Conservation (phyloP, 2,888 invertebrate species). For the Chrysopilus asiliformis region DNA sequence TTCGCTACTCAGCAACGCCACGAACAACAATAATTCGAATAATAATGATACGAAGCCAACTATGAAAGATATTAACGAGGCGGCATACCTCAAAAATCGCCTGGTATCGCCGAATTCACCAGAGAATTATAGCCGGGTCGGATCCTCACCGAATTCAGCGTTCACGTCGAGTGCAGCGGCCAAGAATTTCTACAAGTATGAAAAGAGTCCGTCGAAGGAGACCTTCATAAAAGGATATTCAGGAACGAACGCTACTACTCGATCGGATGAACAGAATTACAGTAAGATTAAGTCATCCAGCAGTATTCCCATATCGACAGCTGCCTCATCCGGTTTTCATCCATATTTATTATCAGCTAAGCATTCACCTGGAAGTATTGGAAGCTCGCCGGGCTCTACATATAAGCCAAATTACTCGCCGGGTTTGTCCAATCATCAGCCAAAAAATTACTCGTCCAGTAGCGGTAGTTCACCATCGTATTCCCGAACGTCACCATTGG, state of each 20-base stretch:
- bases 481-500: slow-evolving; percentile 2
- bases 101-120: slow-evolving; percentile 36
- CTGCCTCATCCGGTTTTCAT: slow-evolving; percentile 15
- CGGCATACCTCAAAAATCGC: slow-evolving; percentile 26
- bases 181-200: slow-evolving; percentile 9
- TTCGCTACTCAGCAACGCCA: slow-evolving; percentile 54
- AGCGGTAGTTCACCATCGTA: slow-evolving; percentile 23
- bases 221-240: too few species aligned
- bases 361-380: slow-evolving; percentile 19
- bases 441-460: slow-evolving; percentile 22
- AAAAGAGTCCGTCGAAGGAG: slow-evolving; percentile 10
- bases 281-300: slow-evolving; percentile 12
- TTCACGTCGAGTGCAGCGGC: slow-evolving; percentile 6
- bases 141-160: neutral
- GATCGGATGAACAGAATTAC: slow-evolving; percentile 13
- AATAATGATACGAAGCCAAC: slow-evolving; percentile 20
- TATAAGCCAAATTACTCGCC: slow-evolving; percentile 16
- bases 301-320: slow-evolving; percentile 8
- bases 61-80: slow-evolving; percentile 32
- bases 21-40: slow-evolving; percentile 18
- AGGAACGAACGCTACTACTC: slow-evolving; percentile 5
- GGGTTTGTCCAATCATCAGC: slow-evolving; percentile 18
- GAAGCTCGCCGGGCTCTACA: slow-evolving; percentile 13
- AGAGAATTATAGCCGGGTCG: slow-evolving; percentile 23
- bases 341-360: slow-evolving; percentile 20